Evolutionary conservation across 2,797 vertebrate genomes (phyloP).

Genomic region (Poeciliopsis infans): DNA sequence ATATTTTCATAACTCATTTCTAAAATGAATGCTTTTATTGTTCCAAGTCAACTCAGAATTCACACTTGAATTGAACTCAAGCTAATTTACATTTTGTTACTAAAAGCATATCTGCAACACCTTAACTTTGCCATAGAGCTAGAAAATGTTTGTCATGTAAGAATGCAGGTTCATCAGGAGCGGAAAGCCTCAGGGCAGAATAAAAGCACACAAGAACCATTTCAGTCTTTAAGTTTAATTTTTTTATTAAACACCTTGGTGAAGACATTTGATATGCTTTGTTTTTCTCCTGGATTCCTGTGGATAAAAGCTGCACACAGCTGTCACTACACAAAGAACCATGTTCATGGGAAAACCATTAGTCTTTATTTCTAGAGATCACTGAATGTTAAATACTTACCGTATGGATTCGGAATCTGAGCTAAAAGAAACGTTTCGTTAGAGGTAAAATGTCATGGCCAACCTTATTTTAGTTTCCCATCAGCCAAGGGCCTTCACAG

Average conservation of each 20-base stretch:
- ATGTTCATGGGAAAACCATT: constrained; percentile 1
- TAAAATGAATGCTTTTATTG: neutral
- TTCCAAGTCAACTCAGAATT: neutral
- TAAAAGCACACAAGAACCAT: constrained; percentile 76
- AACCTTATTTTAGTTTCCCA: neutral
- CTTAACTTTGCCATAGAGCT: neutral
- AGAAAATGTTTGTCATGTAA: neutral
- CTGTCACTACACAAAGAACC: constrained; percentile 53
- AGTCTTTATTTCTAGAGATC: neutral
- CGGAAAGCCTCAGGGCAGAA: constrained; percentile 57
- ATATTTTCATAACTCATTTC: neutral
- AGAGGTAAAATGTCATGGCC: neutral
- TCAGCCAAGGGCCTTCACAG: neutral
- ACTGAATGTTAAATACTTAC: constrained; percentile 41
- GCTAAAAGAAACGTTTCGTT: constrained; percentile 9
- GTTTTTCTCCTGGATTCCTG: constrained; percentile 85
- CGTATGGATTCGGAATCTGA: neutral
- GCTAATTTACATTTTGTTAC: neutral
- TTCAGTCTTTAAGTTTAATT: constrained; percentile 80
- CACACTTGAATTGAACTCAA: neutral
- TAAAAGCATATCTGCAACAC: neutral
- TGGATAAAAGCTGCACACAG: constrained; percentile 87
- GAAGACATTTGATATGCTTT: constrained; percentile 80
- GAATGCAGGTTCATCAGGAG: constrained; percentile 13
- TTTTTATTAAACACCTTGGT: constrained; percentile 79